Evolutionary conservation across 2,113 vertebrate species (phyloP).

Genomic region (Pseudorhombus dupliciocellatus): DNA sequence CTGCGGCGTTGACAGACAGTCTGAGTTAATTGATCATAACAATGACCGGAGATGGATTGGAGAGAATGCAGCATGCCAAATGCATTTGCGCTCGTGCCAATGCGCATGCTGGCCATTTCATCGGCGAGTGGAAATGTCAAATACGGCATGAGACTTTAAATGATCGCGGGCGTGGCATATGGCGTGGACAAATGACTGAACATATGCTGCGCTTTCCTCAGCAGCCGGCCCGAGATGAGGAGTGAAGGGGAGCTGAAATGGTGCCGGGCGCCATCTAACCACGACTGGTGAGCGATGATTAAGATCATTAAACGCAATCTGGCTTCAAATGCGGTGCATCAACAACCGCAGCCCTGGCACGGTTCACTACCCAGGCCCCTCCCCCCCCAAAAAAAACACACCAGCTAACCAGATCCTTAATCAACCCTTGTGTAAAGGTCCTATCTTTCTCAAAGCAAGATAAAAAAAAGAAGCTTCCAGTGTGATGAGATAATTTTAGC

Average conservation of each 20-base stretch:
- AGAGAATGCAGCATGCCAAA: constrained; percentile 42
- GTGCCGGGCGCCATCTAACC: constrained; percentile 22
- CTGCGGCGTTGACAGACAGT: constrained; percentile 33
- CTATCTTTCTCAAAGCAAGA: constrained; percentile 24
- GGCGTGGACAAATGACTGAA: constrained; percentile 68
- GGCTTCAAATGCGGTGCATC: constrained; percentile 36
- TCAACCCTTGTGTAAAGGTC: background rate
- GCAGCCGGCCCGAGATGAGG: constrained; percentile 48
- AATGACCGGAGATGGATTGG: constrained; percentile 34
- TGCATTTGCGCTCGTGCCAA: constrained; percentile 41
- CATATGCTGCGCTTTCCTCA: constrained; percentile 56
- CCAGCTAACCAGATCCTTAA: constrained; percentile 18
- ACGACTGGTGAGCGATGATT: constrained; percentile 52
- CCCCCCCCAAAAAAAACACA: background rate
- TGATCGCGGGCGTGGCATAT: constrained; percentile 56
- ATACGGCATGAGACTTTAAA: constrained; percentile 40
- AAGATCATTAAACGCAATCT: constrained; percentile 59
- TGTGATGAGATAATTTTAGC: constrained; percentile 33
- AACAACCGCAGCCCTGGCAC: background rate
- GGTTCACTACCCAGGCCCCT: background rate
- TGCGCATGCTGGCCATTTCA: constrained; percentile 21
- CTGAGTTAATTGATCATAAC: constrained; percentile 39
- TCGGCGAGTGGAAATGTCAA: constrained; percentile 53
- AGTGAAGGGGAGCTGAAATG: constrained; percentile 49
- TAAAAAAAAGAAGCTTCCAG: background rate